phyloP scores from a whole-genome alignment of 2,113 vertebrate species.

The Choloepus hoffmanni region DNA sequence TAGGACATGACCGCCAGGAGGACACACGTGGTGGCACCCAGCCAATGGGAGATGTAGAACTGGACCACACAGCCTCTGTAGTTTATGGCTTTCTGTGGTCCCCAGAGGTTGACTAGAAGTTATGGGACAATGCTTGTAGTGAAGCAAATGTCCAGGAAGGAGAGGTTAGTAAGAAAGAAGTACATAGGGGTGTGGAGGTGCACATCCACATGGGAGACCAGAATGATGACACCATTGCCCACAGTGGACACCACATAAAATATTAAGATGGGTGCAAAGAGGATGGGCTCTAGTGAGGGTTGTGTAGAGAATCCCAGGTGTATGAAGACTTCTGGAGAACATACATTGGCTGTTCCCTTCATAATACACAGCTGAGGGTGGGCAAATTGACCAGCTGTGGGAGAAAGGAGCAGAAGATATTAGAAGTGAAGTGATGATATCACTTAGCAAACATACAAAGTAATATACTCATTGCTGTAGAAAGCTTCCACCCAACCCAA shows the following conservation, averaged over 20 bases:
- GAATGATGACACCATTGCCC: too few relatives aligned
- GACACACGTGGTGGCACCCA: neutral
- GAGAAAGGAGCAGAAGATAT: neutral
- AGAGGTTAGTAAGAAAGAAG: conserved; percentile 69
- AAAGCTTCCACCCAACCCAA: neutral
- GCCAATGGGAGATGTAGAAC: conserved; percentile 15
- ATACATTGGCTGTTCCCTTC: neutral
- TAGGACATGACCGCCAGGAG: conserved; percentile 56
- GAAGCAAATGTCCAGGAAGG: conserved; percentile 42
- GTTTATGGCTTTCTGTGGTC: neutral
- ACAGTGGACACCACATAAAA: too few relatives aligned
- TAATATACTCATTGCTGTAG: neutral
- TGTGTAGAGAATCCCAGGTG: too few relatives aligned
- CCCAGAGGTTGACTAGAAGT: conserved; percentile 8
- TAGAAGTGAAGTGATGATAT: neutral
- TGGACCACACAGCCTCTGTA: conserved; percentile 19
- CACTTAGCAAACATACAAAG: neutral
- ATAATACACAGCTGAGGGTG: neutral
- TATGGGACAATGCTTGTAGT: conserved; percentile 8
- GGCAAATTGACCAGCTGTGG: neutral
- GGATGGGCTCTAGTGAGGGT: too few relatives aligned
- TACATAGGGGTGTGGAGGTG: conserved; percentile 65
- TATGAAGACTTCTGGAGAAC: too few relatives aligned
- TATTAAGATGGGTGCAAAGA: too few relatives aligned
- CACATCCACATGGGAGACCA: neutral